A percentile compares a stretch with the other conserved stretches of the same genome.
phyloP scores from a whole-genome alignment of 2,888 invertebrate genomes.

The Melolontha melolontha region DNA sequence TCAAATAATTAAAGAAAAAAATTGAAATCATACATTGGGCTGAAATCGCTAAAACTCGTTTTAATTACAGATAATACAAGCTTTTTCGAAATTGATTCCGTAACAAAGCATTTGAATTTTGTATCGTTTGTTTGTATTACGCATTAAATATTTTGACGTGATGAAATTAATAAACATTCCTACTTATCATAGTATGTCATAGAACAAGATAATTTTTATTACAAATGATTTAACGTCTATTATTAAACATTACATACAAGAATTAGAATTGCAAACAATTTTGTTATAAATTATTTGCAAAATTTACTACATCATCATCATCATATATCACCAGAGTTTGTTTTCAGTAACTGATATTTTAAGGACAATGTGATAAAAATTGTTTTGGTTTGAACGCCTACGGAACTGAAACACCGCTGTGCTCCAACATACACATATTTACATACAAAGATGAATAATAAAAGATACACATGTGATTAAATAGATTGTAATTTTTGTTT shows the following conservation, averaged over 20 bases:
- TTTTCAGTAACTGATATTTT: no score
- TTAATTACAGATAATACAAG: not conserved
- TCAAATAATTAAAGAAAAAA: no score
- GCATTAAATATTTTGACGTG: conserved; percentile 23
- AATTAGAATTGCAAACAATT: conserved; percentile 27
- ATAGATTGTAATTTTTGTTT: no score
- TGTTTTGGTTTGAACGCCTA: no score
- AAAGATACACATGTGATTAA: no score
- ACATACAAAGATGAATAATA: no score
- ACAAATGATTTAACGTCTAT: conserved; percentile 30
- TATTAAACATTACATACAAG: conserved; percentile 31
- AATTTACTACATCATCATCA: not conserved
- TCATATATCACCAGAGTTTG: not conserved
- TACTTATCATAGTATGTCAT: conserved; percentile 27
- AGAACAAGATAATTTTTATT: conserved; percentile 34
- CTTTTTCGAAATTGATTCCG: conserved; percentile 1
- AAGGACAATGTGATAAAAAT: no score
- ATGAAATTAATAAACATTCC: conserved; percentile 30
- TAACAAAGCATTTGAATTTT: conserved; percentile 1
- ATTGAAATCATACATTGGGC: no score
- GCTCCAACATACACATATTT: no score
- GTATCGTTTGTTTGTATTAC: not conserved
- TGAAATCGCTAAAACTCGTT: no score
- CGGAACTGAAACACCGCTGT: no score
- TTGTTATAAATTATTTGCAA: conserved; percentile 9